Conservation (phyloP, 2,888 invertebrate species). For the Molorchus minor region DNA sequence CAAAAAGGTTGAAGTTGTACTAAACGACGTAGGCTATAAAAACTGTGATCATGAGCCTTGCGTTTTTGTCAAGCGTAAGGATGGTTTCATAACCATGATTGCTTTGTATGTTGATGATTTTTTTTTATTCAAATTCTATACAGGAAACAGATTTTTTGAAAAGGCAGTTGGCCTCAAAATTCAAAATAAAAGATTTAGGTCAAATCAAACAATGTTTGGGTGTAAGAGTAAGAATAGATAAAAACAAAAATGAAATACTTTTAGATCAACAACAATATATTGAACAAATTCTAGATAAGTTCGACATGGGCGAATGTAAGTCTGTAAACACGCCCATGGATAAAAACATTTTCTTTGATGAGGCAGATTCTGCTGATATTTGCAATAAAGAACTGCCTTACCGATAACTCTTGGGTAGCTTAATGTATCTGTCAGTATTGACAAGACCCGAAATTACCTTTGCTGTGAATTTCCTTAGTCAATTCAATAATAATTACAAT, state of each 20-base stretch:
- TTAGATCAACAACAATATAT: not conserved
- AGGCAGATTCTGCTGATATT: not conserved
- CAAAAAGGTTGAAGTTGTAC: conserved; percentile 23
- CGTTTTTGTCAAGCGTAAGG: conserved; percentile 35
- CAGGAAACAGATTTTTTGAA: conserved; percentile 36
- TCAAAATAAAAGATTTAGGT: conserved; percentile 49
- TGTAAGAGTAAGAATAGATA: conserved; percentile 2
- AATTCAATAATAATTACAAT: conserved; percentile 29
- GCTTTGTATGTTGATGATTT: conserved; percentile 50
- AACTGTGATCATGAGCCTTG: conserved; percentile 44
- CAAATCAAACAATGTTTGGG: conserved; percentile 5
- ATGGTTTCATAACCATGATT: conserved; percentile 31
- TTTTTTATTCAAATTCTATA: conserved; percentile 39
- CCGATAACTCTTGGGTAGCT: conserved; percentile 31
- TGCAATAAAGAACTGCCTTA: conserved; percentile 26
- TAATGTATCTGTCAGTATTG: conserved; percentile 31
- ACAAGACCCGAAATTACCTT: conserved; percentile 23
- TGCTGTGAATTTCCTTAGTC: no score
- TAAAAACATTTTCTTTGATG: conserved; percentile 11
- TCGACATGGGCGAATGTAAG: conserved; percentile 31
- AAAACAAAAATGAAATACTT: not conserved
- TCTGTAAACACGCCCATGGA: conserved; percentile 32
- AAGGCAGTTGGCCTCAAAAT: conserved; percentile 36
- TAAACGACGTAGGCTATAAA: conserved; percentile 36
- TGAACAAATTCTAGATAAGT: conserved; percentile 24